Conservation (phyloP, 2,797 vertebrate species). For the Cynopterus sphinx region DNA sequence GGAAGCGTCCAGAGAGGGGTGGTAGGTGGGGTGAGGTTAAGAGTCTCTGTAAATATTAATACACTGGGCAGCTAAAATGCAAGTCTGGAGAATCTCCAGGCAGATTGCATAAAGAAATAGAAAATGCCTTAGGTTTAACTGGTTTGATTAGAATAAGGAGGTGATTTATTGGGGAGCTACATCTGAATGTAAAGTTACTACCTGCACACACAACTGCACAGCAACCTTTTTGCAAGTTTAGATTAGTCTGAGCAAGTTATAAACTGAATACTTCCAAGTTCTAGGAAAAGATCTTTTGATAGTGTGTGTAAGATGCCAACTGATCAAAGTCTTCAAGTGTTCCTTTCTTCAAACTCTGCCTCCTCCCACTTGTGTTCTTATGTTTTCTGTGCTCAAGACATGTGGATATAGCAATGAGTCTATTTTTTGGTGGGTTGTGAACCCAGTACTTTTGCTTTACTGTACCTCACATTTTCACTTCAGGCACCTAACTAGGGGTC, state of each 20-base stretch:
- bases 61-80: neutral
- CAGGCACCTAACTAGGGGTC: neutral
- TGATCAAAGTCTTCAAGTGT: neutral
- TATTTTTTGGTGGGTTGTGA: neutral
- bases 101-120: constrained; percentile 13
- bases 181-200: neutral
- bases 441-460: neutral
- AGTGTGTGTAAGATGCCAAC: neutral
- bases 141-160: constrained; percentile 33
- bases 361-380: neutral
- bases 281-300: neutral
- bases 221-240: neutral
- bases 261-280: neutral
- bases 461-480: neutral
- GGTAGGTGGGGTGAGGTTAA: neutral
- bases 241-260: neutral
- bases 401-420: neutral
- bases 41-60: neutral
- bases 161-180: constrained; percentile 33
- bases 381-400: neutral
- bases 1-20: neutral
- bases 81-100: neutral
- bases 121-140: constrained; percentile 47
- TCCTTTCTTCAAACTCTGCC: neutral
- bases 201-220: neutral